These are phyloP conservation scores for Toxostoma redivivum DNA, from an alignment of 2,113 vertebrate species.

Conservation along the genomic window DNA sequence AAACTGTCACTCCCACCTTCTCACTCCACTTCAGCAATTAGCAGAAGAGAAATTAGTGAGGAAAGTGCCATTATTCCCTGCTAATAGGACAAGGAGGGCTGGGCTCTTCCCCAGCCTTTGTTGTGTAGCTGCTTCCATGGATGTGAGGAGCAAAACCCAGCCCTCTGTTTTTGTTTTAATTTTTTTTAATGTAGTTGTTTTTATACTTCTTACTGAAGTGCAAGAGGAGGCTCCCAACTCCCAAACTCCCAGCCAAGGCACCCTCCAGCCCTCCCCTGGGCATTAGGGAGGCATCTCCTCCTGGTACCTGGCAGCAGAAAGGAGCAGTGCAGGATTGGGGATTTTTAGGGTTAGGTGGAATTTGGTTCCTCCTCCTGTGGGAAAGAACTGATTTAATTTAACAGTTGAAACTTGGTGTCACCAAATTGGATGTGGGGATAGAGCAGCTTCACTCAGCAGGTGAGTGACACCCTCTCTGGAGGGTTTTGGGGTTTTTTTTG, in stretches of 20 bases:
- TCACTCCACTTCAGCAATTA: conserved; percentile 16
- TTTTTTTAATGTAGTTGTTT: background rate
- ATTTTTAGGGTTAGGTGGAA: background rate
- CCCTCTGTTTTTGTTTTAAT: background rate
- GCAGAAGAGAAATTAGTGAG: conserved; percentile 24
- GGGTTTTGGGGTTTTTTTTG: background rate
- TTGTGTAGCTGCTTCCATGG: background rate
- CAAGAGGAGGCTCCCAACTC: background rate
- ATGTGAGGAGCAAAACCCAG: background rate
- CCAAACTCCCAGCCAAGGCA: background rate
- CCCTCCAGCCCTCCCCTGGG: background rate
- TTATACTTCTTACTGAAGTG: background rate
- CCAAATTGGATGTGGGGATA: background rate
- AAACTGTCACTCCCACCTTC: background rate
- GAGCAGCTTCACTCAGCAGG: background rate
- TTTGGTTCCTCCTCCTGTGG: background rate
- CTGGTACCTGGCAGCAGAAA: background rate
- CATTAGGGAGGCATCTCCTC: background rate
- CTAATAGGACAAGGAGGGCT: conserved; percentile 9
- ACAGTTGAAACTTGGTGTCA: background rate
- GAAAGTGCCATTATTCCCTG: background rate
- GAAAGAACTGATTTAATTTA: background rate
- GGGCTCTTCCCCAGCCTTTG: background rate
- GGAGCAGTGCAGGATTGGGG: background rate
- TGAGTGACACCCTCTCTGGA: background rate